These are phyloP conservation scores for Sphecodes monilicornis DNA, from an alignment of 2,888 invertebrate genomes.

Conservation along the genomic window DNA sequence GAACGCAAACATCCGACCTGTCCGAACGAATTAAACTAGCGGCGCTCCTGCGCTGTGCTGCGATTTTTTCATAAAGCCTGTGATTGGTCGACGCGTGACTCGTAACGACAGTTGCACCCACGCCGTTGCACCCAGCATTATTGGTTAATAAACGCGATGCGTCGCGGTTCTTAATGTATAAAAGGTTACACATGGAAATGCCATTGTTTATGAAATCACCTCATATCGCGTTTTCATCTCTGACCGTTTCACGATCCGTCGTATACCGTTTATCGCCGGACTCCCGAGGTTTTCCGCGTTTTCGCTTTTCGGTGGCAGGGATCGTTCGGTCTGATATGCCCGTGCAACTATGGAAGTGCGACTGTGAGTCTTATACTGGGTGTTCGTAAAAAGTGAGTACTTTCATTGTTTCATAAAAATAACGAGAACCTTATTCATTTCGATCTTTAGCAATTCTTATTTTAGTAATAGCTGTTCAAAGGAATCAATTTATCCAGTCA, in stretches of 20 bases:
- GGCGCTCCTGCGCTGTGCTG: not conserved
- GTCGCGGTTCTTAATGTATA: not conserved
- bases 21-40: not conserved
- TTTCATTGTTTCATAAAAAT: not conserved
- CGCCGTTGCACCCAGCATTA: not conserved
- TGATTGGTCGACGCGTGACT: not conserved
- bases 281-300: conserved; percentile 8
- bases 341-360: conserved; percentile 18
- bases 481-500: too few relatives aligned
- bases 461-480: too few relatives aligned
- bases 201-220: conserved; percentile 2
- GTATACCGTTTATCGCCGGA: conserved; percentile 31
- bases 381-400: not conserved
- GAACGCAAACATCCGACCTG: not conserved
- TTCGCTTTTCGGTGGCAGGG: conserved; percentile 27
- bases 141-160: conserved; percentile 5
- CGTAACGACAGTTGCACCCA: not conserved
- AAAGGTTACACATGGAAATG: conserved; percentile 3
- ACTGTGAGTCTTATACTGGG: conserved; percentile 10
- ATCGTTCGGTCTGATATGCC: conserved; percentile 31
- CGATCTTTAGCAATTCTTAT: too few relatives aligned
- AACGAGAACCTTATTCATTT: too few relatives aligned
- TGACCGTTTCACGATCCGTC: conserved; percentile 32
- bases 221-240: conserved; percentile 13
- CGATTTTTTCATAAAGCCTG: not conserved